Evolutionary conservation across 2,888 invertebrate genomes (phyloP).

Genomic region (Lacanobia oleracea): DNA sequence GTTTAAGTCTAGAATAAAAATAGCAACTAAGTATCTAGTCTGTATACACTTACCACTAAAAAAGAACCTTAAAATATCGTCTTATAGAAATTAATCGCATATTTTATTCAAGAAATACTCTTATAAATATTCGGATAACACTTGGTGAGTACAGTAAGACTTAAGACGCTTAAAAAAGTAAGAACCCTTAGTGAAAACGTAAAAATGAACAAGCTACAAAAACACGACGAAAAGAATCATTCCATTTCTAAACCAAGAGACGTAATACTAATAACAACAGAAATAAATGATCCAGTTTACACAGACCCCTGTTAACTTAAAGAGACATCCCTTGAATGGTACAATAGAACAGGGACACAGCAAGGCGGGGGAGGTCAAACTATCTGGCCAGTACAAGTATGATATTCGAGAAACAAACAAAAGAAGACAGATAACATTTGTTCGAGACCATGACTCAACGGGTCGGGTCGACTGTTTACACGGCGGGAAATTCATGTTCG

Average conservation of each 20-base stretch:
- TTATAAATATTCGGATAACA: constrained; percentile 34
- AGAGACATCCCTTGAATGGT: constrained; percentile 48
- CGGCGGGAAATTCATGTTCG: constrained; percentile 74
- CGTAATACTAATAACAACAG: constrained; percentile 75
- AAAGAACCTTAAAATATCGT: constrained; percentile 19
- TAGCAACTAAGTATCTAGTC: constrained; percentile 18
- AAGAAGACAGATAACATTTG: constrained; percentile 89
- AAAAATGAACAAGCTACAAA: constrained; percentile 58
- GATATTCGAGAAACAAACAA: constrained; percentile 89
- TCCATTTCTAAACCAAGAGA: constrained; percentile 73
- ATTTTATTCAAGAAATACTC: constrained; percentile 32
- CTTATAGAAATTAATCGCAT: constrained; percentile 24
- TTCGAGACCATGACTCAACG: constrained; percentile 87
- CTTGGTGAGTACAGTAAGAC: constrained; percentile 2
- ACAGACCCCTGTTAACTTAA: constrained; percentile 65
- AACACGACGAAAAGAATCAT: constrained; percentile 71
- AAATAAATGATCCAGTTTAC: constrained; percentile 74
- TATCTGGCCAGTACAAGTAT: constrained; percentile 72
- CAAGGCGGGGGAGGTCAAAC: constrained; percentile 66
- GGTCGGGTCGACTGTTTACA: constrained; percentile 76
- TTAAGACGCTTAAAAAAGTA: constrained; percentile 30
- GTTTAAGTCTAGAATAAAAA: constrained; percentile 48
- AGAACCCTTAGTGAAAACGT: constrained; percentile 30
- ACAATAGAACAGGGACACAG: constrained; percentile 33
- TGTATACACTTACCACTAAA: constrained; percentile 19